Base-by-base conservation (phyloP, 2,888 invertebrate species). In the Drymonia ruficornis region DNA sequence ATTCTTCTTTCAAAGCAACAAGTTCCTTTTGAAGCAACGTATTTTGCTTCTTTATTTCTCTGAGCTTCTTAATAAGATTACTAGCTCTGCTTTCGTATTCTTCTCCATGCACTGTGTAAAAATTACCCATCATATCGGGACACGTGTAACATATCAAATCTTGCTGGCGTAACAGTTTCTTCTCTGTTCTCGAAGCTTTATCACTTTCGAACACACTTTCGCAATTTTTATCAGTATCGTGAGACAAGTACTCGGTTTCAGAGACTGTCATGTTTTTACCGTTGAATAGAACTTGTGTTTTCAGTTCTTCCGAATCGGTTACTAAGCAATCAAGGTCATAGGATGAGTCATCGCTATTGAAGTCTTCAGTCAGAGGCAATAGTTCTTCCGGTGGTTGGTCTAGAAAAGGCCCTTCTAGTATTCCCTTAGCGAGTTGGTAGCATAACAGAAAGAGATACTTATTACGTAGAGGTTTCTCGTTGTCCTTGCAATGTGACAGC, bases 21-120 rank as follows among this genome's bases (percentile, higher is more conserved):
- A 91, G 63, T 62, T 91, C 87, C 53, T 77, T 79, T 13, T 83
- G 83, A 3, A 91, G 64, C 15, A 83, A 52, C 11, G 76, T 53
- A 63, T 92, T 91, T 68, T 91, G 84, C 28, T 81, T 76, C 76
- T 91, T 91, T 4, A 91, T 87, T 57, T 89, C 85, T 63, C 91
- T 78, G 6, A 92, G 62, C 67, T 87, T 91, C 38, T 71, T 76
- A 1, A 91, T 76, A 1, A 91, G 71, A 55, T 86, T 89, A 50
- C 76, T 81, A 2, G 87, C 83, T 75, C 89, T 81, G 13, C 55
- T 63, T 56, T 84, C 82, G 54, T 83, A 86, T 36, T 77, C 67
- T 36, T 78, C 78, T 12, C 60, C 68, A 15, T 63, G 50, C 1
- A 43, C 31, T 44, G 29, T 58, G 13, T 52, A 52, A 50, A 50